These are phyloP conservation scores for Apantesis nais DNA, from an alignment of 2,888 invertebrate genomes.

Conservation along the genomic window DNA sequence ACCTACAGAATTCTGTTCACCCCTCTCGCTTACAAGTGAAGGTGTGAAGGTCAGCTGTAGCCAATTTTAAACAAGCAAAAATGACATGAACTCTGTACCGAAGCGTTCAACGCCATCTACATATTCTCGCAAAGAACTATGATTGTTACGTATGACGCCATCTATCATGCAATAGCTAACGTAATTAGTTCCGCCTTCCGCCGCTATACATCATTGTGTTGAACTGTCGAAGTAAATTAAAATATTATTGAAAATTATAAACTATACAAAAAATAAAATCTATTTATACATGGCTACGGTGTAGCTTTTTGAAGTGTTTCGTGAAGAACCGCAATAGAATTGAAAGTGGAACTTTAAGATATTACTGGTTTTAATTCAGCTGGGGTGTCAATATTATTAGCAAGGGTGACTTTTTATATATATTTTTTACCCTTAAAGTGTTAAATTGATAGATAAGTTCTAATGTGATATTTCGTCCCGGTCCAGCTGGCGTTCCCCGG, in stretches of 20 bases:
- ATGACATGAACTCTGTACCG: neutral
- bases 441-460: neutral
- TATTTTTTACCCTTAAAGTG: no score
- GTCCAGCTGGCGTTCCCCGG: slow-evolving; percentile 41
- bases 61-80: neutral
- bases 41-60: neutral
- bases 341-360: no score
- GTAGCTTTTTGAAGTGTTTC: no score
- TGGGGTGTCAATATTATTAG: no score
- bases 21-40: neutral
- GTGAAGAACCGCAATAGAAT: no score
- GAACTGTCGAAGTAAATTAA: neutral
- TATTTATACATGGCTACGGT: no score
- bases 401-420: no score
- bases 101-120: neutral
- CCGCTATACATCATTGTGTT: slow-evolving; percentile 19
- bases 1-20: neutral
- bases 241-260: neutral
- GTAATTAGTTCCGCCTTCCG: slow-evolving; percentile 37
- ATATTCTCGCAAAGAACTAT: neutral
- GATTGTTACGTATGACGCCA: slow-evolving; percentile 22
- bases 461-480: neutral
- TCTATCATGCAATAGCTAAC: slow-evolving; percentile 24
- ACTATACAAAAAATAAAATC: no score
- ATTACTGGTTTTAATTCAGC: no score